These are phyloP conservation scores for Drosophila ezoana DNA, from an alignment of 2,888 invertebrate species.

Conservation along the genomic window DNA sequence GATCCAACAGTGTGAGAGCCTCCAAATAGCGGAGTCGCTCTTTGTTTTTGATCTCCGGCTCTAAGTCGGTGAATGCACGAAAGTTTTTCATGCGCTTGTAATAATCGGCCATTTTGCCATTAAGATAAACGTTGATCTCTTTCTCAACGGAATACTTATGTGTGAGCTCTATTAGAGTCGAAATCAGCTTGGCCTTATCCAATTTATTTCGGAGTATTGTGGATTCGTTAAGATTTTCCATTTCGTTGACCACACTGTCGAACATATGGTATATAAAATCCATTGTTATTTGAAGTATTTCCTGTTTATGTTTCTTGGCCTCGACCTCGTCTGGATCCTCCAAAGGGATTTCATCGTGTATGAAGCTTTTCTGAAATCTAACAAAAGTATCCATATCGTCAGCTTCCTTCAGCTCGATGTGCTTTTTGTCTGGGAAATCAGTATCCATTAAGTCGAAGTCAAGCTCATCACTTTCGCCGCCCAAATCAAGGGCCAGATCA, in stretches of 20 bases:
- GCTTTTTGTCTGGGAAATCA: background rate
- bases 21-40: slow-evolving; percentile 42
- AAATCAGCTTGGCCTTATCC: slow-evolving; percentile 59
- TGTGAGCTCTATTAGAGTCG: slow-evolving; percentile 18
- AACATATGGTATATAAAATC: slow-evolving; percentile 58
- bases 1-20: slow-evolving; percentile 56
- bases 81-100: slow-evolving; percentile 66
- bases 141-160: slow-evolving; percentile 10
- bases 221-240: slow-evolving; percentile 47
- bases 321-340: background rate
- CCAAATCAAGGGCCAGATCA: slow-evolving; percentile 5
- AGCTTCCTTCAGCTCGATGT: no score
- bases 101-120: slow-evolving; percentile 67
- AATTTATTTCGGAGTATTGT: slow-evolving; percentile 47
- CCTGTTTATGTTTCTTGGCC: background rate
- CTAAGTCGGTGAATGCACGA: slow-evolving; percentile 49
- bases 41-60: rapidly evolving
- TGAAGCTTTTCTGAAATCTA: slow-evolving; percentile 6
- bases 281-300: slow-evolving; percentile 8
- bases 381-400: slow-evolving; percentile 9
- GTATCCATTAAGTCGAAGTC: background rate
- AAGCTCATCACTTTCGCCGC: slow-evolving; percentile 7
- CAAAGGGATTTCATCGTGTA: rapidly evolving
- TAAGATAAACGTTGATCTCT: slow-evolving; percentile 38
- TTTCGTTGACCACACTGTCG: slow-evolving; percentile 36